phyloP scores from a whole-genome alignment of 2,113 vertebrate genomes.

The Dipodomys spectabilis region DNA sequence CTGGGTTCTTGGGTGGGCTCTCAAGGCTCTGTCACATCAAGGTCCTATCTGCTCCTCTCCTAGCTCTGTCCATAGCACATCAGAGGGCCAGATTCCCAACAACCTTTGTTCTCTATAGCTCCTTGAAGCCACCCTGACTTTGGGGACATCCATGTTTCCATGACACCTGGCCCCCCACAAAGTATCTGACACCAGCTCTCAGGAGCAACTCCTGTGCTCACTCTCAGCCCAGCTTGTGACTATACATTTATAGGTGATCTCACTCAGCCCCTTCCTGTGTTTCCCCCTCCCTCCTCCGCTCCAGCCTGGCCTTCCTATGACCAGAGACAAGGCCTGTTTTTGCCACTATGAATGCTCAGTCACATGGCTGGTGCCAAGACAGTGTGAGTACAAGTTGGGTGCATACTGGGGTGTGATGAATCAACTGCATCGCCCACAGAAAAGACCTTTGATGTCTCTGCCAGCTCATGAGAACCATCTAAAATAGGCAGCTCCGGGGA shows the following conservation, averaged over 20 bases:
- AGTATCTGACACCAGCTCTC: background rate
- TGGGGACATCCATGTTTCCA: background rate
- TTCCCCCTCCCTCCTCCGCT: background rate
- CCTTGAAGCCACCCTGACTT: background rate
- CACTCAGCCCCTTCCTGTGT: background rate
- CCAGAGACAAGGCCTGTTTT: background rate
- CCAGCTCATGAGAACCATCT: background rate
- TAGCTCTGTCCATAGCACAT: background rate
- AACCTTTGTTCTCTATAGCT: background rate
- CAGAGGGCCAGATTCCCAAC: background rate
- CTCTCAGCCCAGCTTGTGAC: background rate
- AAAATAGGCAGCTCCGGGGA: background rate
- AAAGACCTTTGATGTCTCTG: background rate
- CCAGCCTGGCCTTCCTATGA: background rate
- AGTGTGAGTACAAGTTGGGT: rapidly evolving
- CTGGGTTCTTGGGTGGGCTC: too few relatives aligned
- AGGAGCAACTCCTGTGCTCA: background rate
- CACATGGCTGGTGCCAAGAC: background rate
- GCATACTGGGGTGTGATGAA: background rate
- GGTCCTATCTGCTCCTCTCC: background rate
- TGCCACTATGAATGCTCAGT: background rate
- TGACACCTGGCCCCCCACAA: background rate
- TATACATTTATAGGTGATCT: background rate
- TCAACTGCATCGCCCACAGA: background rate
- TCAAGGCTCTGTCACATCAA: background rate